A percentile compares a stretch with the other conserved stretches of the same genome.
These are phyloP conservation scores for Triplophysa siluroides DNA, from an alignment of 2,113 vertebrate genomes.

Conservation along the genomic window DNA sequence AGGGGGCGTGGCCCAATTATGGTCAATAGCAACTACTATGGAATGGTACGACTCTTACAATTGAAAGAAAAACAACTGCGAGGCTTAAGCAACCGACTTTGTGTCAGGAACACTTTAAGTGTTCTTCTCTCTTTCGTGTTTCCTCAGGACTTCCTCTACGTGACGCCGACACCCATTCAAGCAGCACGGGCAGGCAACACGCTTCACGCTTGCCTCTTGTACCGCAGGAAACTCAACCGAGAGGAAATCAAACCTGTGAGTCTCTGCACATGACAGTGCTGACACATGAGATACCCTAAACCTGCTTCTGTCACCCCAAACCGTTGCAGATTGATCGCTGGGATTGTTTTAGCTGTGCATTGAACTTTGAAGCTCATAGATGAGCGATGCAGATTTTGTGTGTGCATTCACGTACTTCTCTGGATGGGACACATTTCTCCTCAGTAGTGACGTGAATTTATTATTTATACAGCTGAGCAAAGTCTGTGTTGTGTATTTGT, in stretches of 20 bases:
- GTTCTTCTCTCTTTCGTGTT: background rate
- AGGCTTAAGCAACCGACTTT: too few relatives aligned
- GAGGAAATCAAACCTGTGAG: constrained; percentile 87
- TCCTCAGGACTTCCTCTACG: constrained; percentile 76
- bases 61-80: too few relatives aligned
- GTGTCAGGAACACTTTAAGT: too few relatives aligned
- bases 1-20: constrained; percentile 82
- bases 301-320: background rate
- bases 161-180: constrained; percentile 80
- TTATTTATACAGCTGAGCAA: too few relatives aligned
- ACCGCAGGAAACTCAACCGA: constrained; percentile 79
- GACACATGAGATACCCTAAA: constrained; percentile 1
- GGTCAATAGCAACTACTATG: constrained; percentile 91
- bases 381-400: background rate
- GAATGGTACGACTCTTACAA: constrained; percentile 76
- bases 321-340: background rate
- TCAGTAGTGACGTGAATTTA: too few relatives aligned
- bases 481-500: too few relatives aligned
- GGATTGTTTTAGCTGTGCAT: constrained; percentile 25
- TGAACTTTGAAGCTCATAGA: background rate
- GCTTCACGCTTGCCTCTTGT: constrained; percentile 79
- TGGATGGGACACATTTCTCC: background rate
- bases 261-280: constrained; percentile 14
- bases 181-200: constrained; percentile 84
- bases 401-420: too few relatives aligned